These are phyloP conservation scores for Cheilosia soror DNA, from an alignment of 2,888 invertebrate genomes.

Conservation along the genomic window DNA sequence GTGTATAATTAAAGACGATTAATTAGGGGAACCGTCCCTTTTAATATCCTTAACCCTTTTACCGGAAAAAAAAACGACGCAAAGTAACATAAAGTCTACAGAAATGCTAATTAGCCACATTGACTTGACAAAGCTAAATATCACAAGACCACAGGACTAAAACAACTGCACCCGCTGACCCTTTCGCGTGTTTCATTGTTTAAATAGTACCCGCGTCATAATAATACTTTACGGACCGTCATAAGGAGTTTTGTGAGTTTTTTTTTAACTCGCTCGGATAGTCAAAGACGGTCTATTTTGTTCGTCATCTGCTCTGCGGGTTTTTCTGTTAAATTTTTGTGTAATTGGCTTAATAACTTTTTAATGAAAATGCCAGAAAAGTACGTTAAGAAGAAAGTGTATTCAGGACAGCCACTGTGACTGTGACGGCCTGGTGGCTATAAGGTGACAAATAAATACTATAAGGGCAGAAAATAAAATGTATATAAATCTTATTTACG, in stretches of 20 bases:
- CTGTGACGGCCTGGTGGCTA: conserved; percentile 7
- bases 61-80: conserved; percentile 13
- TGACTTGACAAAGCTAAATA: conserved; percentile 54
- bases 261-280: neutral
- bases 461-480: conserved; percentile 35
- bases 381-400: conserved; percentile 30
- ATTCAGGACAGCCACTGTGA: conserved; percentile 27
- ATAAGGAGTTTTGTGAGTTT: conserved; percentile 42
- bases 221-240: conserved; percentile 26
- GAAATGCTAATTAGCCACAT: conserved; percentile 73
- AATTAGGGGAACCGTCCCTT: conserved; percentile 49
- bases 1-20: conserved; percentile 65
- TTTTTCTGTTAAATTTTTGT: conserved; percentile 55
- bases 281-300: conserved; percentile 22
- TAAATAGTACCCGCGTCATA: conserved; percentile 20
- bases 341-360: conserved; percentile 75
- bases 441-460: conserved; percentile 59
- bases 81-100: conserved; percentile 49
- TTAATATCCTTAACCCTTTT: conserved; percentile 50
- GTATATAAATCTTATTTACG: conserved; percentile 66
- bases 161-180: conserved; percentile 23
- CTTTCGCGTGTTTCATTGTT: conserved; percentile 22
- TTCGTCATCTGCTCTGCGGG: neutral
- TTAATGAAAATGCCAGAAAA: conserved; percentile 67
- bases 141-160: conserved; percentile 20